Evolutionary conservation across 1,140 invertebrate species (phyloP), one percentile per base, ranked within the genome.

Genomic region (Ceratosolen solmsi): DNA sequence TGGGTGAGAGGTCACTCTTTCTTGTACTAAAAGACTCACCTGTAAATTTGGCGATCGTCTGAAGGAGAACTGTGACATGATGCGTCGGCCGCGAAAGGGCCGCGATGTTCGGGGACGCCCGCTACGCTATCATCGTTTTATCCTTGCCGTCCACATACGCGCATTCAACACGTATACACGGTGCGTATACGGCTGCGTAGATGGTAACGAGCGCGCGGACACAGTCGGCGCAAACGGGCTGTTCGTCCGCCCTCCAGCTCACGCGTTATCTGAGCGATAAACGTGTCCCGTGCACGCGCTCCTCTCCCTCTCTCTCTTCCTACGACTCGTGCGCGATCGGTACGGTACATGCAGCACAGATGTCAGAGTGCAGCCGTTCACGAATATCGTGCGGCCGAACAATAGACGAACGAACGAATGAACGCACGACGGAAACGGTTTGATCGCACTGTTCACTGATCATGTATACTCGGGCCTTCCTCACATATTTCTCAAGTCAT

Each of bases 11-110:
- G n/a, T n/a, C n/a, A n/a, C n/a, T n/a, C n/a, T n/a, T n/a, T n/a
- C n/a, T n/a, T n/a, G n/a, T n/a, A n/a, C 25, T 11, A 15, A n/a
- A n/a, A 68, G 30, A 85, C 89, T 91, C 89, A 94, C 93, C 93
- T 94, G 93, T 90, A 93, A 93, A 92, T 92, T 94, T 88, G 93
- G 93, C 87, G 93, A 94, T 92, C 93, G 92, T 92, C 93, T 91
- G 88, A 94, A 94, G 88, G 93, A 93, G 92, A 94, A 94, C 92
- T 94, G 93, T 92, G 93, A 94, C 93, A 94, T 94, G 93, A 88
- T 94, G 92, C 91, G 92, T 92, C 92, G 92, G 91, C 93, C 92
- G 91, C 90, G 73, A 15, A 86, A 90, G 89, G 91, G 90, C 90
- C 90, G 90, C 89, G 87, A 90, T 89, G 84, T 74, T 87, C 86